Conservation (phyloP, 2,113 vertebrate species). For the Drymodes brunneopygia region DNA sequence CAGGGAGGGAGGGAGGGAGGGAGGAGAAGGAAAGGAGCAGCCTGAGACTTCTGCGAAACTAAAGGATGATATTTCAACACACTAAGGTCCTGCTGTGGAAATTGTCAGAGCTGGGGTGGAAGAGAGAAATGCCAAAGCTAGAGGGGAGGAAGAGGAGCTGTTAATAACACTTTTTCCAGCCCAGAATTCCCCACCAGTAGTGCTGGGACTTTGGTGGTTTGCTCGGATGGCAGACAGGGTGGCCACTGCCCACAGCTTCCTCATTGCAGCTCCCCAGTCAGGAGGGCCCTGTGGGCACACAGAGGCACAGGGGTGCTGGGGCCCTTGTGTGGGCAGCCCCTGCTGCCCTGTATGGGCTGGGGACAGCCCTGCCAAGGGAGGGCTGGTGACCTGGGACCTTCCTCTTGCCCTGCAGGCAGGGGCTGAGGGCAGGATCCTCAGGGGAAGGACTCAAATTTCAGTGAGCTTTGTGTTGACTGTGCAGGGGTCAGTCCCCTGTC, state of each 20-base stretch:
- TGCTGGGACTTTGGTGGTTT: background rate
- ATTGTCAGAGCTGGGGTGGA: background rate
- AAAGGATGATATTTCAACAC: background rate
- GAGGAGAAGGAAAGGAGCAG: background rate
- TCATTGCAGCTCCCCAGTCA: fast-evolving
- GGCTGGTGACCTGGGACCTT: no score
- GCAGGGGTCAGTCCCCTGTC: background rate
- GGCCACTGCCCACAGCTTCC: background rate
- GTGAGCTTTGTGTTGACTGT: no score
- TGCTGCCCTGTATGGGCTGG: no score
- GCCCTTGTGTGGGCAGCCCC: no score
- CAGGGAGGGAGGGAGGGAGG: no score
- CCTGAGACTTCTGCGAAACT: background rate
- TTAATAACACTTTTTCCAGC: background rate
- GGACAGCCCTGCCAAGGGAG: no score
- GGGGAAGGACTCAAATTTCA: no score
- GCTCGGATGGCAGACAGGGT: background rate
- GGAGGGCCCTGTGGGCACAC: no score
- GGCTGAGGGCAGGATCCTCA: no score
- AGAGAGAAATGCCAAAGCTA: background rate
- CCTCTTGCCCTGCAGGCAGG: no score
- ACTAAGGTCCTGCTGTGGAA: background rate
- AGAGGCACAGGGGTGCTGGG: no score
- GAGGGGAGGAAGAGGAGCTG: background rate
- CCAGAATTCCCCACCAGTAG: background rate